Evolutionary conservation across 2,797 vertebrate species (phyloP), one percentile per base, ranked within the genome.

Genomic region (Heterohyrax brucei): DNA sequence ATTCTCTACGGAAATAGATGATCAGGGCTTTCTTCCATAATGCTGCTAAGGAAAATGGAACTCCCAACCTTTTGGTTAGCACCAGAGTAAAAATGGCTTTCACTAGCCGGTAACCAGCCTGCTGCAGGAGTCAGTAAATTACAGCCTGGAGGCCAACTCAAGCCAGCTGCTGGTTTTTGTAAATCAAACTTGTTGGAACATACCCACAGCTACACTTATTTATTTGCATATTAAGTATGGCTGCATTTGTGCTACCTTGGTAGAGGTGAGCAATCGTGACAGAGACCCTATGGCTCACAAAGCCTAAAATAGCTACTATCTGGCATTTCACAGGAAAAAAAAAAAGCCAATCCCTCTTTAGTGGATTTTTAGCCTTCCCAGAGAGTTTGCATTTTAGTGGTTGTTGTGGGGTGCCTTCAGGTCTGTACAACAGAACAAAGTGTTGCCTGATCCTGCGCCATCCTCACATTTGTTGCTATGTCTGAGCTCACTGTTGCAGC

Each of bases 241-340:
- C 62, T 50, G 26, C 64, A 62, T 39, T 30, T 46, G 78, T 39
- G 46, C 14, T 19, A 9, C 9, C n/a, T 26, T 72, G 66, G 44
- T 13, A 12, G 62, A 76, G 66, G 85, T 21, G 9, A 84, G 44
- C n/a, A 26, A 30, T 39, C 28, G 53, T 56, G 53, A 56, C 53
- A 56, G 53, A 56, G 53, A 56, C 53, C 12, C 53, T 56, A 56
- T 56, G 6, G 33, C 22, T 21, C 28, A n/a, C 79, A n/a, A 4
- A 16, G 19, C 62, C 61, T 61, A 12, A 83, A 80, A 48, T 61
- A 24, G 39, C 73, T 81, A 39, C 75, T 59, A 1, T 56, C 68
- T 75, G n/a, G 13, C 2, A 28, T 50, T 81, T 87, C 66, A 66
- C 28, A 89, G 87, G 88, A 86, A 83, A 89, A 84, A 59, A 21